phyloP scores from a whole-genome alignment of 2,113 vertebrate species.

The Cynoglossus semilaevis region DNA sequence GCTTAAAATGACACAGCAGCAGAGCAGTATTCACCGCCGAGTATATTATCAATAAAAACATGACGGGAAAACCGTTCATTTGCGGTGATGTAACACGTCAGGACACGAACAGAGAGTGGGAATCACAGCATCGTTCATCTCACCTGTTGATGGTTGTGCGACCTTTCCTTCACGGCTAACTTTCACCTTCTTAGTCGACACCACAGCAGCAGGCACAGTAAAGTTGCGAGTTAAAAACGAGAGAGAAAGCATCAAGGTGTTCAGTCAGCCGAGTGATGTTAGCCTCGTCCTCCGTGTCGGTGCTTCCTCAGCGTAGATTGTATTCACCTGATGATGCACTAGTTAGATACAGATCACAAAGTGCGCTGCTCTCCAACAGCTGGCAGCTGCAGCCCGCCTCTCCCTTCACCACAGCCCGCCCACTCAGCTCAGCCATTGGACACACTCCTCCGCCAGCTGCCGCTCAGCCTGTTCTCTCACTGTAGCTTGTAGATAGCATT shows the following conservation, averaged over 20 bases:
- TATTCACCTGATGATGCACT: conserved; percentile 58
- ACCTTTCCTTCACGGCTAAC: conserved; percentile 4
- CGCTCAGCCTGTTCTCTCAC: conserved; percentile 12
- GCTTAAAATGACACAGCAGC: conserved; percentile 41
- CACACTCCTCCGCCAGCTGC: conserved; percentile 33
- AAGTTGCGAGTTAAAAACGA: neutral
- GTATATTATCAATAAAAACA: no score
- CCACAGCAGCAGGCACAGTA: neutral
- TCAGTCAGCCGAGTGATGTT: neutral
- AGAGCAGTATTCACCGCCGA: conserved; percentile 23
- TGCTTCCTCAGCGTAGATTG: conserved; percentile 18
- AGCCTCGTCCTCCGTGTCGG: neutral
- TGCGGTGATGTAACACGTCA: no score
- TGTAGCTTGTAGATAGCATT: neutral
- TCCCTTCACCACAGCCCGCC: conserved; percentile 44
- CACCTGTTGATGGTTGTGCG: conserved; percentile 45
- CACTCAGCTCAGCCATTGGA: conserved; percentile 58
- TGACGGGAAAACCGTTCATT: no score
- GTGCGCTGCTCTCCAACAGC: conserved; percentile 64
- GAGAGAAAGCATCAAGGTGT: neutral
- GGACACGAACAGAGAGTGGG: no score
- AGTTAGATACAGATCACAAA: conserved; percentile 24
- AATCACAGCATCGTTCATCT: conserved; percentile 28
- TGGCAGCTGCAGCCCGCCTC: conserved; percentile 53
- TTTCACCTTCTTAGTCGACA: neutral